These are phyloP conservation scores for Neopelma chrysocephalum DNA, from an alignment of 2,797 vertebrate genomes.

Conservation along the genomic window DNA sequence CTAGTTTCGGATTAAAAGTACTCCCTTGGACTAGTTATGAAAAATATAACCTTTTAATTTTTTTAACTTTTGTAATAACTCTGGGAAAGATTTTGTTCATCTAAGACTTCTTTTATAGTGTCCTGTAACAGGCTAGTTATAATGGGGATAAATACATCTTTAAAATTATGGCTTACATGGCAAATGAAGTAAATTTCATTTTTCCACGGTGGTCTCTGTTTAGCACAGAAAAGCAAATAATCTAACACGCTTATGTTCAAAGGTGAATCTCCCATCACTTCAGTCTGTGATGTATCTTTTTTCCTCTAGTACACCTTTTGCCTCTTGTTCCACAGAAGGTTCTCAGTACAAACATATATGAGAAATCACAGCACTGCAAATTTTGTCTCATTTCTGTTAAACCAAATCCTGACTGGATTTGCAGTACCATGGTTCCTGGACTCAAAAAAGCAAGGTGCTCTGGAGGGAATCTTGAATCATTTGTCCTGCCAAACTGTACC, in stretches of 20 bases:
- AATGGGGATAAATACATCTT: not conserved
- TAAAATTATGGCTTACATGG: fast-evolving
- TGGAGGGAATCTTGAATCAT: not conserved
- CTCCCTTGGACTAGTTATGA: not conserved
- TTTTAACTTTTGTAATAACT: not conserved
- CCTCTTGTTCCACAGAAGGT: not conserved
- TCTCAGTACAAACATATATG: not conserved
- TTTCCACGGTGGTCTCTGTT: not conserved
- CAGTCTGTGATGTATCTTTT: not conserved
- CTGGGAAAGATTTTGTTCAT: not conserved
- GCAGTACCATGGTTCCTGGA: not conserved
- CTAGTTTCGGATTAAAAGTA: not conserved
- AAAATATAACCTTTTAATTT: not conserved
- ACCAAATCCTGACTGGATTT: not conserved
- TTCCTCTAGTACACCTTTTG: not conserved
- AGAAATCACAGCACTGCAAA: not conserved
- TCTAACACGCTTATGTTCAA: not conserved
- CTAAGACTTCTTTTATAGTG: not conserved
- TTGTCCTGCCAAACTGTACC: not conserved
- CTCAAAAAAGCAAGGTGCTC: not conserved
- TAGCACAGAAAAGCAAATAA: not conserved
- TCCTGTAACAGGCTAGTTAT: not conserved
- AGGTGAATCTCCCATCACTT: not conserved
- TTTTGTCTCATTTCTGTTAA: not conserved
- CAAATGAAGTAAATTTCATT: not conserved